phyloP scores from a whole-genome alignment of 2,113 vertebrate species.

The Leptocoma aspasia region DNA sequence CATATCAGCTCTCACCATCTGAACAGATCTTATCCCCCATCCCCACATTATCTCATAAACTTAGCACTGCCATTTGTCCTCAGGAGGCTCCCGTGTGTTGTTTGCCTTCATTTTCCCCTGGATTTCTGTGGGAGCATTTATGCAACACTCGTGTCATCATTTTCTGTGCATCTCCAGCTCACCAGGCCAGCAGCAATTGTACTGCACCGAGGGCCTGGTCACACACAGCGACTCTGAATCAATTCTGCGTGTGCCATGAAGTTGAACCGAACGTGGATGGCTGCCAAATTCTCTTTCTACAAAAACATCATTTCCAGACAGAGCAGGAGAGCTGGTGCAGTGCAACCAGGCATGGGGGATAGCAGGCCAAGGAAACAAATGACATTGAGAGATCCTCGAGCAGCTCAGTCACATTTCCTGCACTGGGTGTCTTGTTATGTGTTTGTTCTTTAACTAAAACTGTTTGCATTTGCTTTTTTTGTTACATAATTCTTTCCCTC shows the following conservation, averaged over 20 bases:
- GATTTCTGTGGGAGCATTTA: neutral
- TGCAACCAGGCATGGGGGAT: neutral
- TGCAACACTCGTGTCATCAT: neutral
- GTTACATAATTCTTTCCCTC: neutral
- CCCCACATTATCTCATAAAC: neutral
- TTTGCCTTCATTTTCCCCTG: neutral
- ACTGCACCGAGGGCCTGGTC: neutral
- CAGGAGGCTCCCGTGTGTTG: neutral
- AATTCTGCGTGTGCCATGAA: neutral
- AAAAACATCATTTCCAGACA: neutral
- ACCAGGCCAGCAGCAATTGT: neutral
- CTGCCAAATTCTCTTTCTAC: neutral
- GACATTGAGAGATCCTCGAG: neutral
- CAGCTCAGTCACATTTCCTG: neutral
- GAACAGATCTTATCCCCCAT: neutral
- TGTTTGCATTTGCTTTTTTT: neutral
- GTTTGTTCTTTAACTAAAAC: neutral
- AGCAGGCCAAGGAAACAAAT: neutral
- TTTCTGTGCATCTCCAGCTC: neutral
- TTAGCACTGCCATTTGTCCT: neutral
- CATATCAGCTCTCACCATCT: neutral
- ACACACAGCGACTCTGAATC: neutral
- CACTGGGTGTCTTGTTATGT: accelerated
- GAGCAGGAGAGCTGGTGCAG: neutral
- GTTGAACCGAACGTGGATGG: neutral